Evolutionary conservation across 2,113 vertebrate genomes (phyloP).

Genomic region (Eublepharis macularius): DNA sequence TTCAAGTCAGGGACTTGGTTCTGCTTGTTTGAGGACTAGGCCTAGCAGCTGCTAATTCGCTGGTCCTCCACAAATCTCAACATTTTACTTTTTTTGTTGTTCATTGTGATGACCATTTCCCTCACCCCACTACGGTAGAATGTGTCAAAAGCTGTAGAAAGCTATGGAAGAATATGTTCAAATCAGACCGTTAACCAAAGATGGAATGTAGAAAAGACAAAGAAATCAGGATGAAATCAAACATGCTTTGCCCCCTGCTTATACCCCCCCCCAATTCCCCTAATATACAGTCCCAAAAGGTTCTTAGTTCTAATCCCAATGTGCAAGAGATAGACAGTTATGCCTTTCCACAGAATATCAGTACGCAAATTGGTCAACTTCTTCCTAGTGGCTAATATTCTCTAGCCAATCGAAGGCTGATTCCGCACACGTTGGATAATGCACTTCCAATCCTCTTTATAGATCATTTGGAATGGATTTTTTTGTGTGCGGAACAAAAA

Average conservation of each 20-base stretch:
- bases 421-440: too few species aligned
- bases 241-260: not conserved
- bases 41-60: not conserved
- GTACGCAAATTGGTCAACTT: not conserved
- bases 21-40: not conserved
- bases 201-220: not conserved
- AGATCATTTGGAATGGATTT: too few species aligned
- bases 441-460: too few species aligned
- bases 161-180: not conserved
- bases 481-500: too few species aligned
- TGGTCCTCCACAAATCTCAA: not conserved
- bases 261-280: too few species aligned
- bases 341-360: not conserved
- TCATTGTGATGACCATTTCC: too few species aligned
- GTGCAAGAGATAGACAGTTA: not conserved
- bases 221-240: not conserved
- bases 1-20: not conserved
- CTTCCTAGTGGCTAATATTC: not conserved
- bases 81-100: not conserved
- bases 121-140: too few species aligned
- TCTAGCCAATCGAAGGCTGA: not conserved
- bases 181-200: not conserved
- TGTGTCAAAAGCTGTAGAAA: not conserved
- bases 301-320: not conserved
- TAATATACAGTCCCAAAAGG: not conserved